phyloP scores from a whole-genome alignment of 2,797 vertebrate genomes.

The Todus mexicanus region DNA sequence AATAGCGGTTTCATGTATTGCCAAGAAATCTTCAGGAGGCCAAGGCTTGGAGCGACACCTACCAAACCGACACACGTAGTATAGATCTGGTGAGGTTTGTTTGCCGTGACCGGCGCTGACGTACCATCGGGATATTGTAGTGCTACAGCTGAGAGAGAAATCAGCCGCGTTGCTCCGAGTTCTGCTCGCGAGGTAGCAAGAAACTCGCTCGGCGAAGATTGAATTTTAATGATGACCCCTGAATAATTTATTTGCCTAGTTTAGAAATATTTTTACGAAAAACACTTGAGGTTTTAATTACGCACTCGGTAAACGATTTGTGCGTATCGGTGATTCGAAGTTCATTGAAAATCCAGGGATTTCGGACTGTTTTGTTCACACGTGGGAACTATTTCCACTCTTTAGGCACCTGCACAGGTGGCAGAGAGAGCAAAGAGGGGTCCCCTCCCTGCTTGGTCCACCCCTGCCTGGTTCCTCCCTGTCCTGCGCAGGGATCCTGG shows the following conservation, averaged over 20 bases:
- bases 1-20: not conserved
- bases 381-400: not conserved
- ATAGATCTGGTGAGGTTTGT: not conserved
- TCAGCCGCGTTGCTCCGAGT: accelerated
- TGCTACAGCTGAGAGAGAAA: not conserved
- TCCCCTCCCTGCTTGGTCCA: too few relatives aligned
- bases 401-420: not conserved
- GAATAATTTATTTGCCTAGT: constrained; percentile 10
- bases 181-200: not conserved
- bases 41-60: accelerated
- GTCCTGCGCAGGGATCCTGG: accelerated
- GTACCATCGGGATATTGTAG: not conserved
- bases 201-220: not conserved
- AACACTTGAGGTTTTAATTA: not conserved
- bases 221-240: not conserved
- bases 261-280: not conserved
- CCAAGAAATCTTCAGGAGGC: not conserved
- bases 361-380: not conserved
- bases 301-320: not conserved
- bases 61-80: accelerated
- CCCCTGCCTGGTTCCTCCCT: not conserved
- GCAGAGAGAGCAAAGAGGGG: not conserved
- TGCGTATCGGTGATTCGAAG: not conserved
- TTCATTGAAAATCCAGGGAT: not conserved
- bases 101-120: not conserved